Base-by-base conservation (phyloP, 1,140 invertebrate species). In the Andricus grossulariae region DNA sequence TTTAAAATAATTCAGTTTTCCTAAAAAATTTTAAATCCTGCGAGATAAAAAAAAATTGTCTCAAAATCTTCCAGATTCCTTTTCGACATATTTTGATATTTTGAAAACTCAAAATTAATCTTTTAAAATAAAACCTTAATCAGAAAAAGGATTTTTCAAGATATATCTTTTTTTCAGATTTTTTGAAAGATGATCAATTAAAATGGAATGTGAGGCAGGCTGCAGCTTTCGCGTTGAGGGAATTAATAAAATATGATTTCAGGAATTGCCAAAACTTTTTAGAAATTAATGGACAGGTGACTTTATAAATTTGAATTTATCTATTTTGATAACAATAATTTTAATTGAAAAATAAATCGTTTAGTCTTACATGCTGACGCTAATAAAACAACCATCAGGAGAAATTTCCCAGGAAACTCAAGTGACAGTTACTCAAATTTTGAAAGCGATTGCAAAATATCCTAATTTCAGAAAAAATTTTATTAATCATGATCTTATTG, bases 201-300 rank as follows among this genome's bases (percentile, higher is more conserved):
- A 78, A 82, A 10, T 87, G 83, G 84, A 16, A 21, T 0, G 16
- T 76, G 0, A 87, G 82, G 19, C 71, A 86, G n/a, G 71, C 85
- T 3, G 89, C 86, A 0, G 54, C 78, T 8, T 85, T 83, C n/a
- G 84, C 87, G 0, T 71, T 90, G 1, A 86, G 82, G 18, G 83
- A 85, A 50, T 71, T 90, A n/a, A 78, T 88, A 4, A 73, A 19
- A 6, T 82, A 73, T 11, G 74, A 88, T 74, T 39, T 52, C 6
- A 80, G 82, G 54, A 89, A 88, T 73, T 87, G 86, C 39, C 15
- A 80, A 8, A 73, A 83, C 15, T 82, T 87, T 39, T 52, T 85
- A 1, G 50, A 83, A 7, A 32, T 82, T n/a, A 74, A 84, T 45
- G 87, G 82, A 19, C 79, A 80, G 32, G 85, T 88, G 81, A 77